Percentiles rank a stretch among this genome's conserved stretches.
These are phyloP conservation scores for Mallotus villosus DNA, from an alignment of 2,797 vertebrate species.

Conservation along the genomic window DNA sequence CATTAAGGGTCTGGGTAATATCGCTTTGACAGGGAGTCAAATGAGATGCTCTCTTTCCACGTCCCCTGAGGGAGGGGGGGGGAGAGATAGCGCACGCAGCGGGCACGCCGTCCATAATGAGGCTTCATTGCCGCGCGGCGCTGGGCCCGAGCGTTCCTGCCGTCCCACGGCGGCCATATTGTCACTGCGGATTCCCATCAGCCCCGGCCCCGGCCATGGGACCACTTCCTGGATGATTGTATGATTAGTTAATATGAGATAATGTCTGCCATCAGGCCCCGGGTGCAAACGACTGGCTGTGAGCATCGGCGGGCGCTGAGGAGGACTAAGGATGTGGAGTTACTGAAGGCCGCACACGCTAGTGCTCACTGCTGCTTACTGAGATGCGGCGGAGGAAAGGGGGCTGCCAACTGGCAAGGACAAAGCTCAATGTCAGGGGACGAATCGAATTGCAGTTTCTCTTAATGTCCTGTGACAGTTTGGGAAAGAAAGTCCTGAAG, in stretches of 20 bases:
- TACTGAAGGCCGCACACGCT: background rate
- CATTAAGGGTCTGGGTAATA: slow-evolving; percentile 37
- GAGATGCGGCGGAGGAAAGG: background rate
- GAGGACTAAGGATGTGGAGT: background rate
- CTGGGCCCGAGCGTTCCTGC: background rate
- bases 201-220: slow-evolving; percentile 21
- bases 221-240: slow-evolving; percentile 40
- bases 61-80: slow-evolving; percentile 33
- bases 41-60: slow-evolving; percentile 35
- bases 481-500: slow-evolving; percentile 23
- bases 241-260: slow-evolving; percentile 57
- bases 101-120: slow-evolving; percentile 27
- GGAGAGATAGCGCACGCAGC: background rate
- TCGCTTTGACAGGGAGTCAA: slow-evolving; percentile 43
- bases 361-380: background rate
- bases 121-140: background rate
- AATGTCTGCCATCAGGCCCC: slow-evolving; percentile 49
- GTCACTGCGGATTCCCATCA: slow-evolving; percentile 44
- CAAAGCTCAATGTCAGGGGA: slow-evolving; percentile 27
- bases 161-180: slow-evolving; percentile 27
- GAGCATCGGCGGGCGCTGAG: slow-evolving; percentile 2
- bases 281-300: slow-evolving; percentile 31
- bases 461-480: slow-evolving; percentile 12
- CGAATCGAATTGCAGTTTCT: background rate
- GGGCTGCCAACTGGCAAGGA: slow-evolving; percentile 30